These are phyloP conservation scores for Hyperoplus immaculatus DNA, from an alignment of 2,797 vertebrate species.

Conservation along the genomic window DNA sequence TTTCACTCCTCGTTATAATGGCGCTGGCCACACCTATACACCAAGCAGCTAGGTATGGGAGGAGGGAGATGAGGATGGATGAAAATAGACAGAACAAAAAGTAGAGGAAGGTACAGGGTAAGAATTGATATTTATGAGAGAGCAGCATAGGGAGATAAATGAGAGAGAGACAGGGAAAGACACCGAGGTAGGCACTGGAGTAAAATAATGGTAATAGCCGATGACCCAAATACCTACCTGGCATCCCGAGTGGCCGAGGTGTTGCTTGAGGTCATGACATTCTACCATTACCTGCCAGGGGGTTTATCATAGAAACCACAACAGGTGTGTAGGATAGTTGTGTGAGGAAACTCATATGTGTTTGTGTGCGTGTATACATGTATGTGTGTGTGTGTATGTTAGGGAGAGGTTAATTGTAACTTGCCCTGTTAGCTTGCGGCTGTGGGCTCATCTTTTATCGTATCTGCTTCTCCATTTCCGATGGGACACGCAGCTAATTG, in stretches of 20 bases:
- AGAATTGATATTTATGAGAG: constrained; percentile 25
- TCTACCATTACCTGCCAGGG: constrained; percentile 33
- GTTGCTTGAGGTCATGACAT: constrained; percentile 32
- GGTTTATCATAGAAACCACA: constrained; percentile 36
- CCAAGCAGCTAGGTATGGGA: constrained; percentile 47
- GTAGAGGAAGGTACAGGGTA: background rate
- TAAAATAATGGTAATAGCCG: constrained; percentile 18
- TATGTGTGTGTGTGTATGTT: constrained; percentile 39
- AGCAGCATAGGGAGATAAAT: constrained; percentile 19
- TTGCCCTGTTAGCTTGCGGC: constrained; percentile 71
- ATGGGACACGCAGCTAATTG: constrained; percentile 77
- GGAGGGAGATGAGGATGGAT: constrained; percentile 5
- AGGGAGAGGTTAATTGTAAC: constrained; percentile 76
- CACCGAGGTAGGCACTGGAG: constrained; percentile 5
- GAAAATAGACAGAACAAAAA: constrained; percentile 1
- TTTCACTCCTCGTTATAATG: constrained; percentile 51
- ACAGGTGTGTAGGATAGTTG: constrained; percentile 37
- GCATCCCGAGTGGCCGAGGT: constrained; percentile 23
- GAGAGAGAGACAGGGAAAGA: background rate
- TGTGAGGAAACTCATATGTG: background rate
- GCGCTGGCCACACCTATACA: constrained; percentile 47
- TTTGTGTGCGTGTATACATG: constrained; percentile 14
- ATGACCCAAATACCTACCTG: constrained; percentile 51
- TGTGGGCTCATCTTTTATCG: constrained; percentile 69
- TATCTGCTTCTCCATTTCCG: constrained; percentile 77